Conservation (phyloP, 2,888 invertebrate species). For the Sinopyrophorus schimmeli region DNA sequence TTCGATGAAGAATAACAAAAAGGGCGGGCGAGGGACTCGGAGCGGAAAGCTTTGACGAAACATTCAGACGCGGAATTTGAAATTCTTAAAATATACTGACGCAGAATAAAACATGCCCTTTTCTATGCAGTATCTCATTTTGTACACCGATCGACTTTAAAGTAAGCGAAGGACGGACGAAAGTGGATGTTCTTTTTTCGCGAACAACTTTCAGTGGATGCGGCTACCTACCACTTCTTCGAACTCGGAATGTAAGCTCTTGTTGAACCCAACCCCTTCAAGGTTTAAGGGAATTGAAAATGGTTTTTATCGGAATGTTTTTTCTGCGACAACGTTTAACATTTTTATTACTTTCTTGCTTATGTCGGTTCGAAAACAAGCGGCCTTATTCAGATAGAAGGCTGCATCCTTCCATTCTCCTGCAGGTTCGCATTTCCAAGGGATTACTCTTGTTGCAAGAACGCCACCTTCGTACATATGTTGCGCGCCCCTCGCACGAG, state of each 20-base stretch:
- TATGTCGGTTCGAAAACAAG: conserved; percentile 13
- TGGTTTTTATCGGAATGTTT: conserved; percentile 23
- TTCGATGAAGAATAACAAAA: too few species aligned
- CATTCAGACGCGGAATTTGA: conserved; percentile 10
- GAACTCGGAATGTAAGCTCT: conserved; percentile 17
- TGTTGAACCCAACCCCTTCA: conserved; percentile 25
- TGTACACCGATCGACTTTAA: conserved; percentile 14
- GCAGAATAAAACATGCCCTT: conserved; percentile 11
- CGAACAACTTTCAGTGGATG: conserved; percentile 12
- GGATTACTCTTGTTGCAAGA: neutral
- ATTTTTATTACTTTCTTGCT: conserved; percentile 22
- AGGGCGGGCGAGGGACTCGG: too few species aligned
- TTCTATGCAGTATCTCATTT: conserved; percentile 14
- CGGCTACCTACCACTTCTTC: conserved; percentile 18
- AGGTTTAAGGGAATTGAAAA: conserved; percentile 27
- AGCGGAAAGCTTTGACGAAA: too few species aligned
- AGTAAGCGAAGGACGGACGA: conserved; percentile 10
- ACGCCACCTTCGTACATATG: neutral
- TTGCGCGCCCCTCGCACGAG: neutral
- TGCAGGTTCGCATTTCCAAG: too few species aligned
- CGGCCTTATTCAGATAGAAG: too few species aligned
- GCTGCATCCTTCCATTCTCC: too few species aligned
- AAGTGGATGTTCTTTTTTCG: conserved; percentile 16
- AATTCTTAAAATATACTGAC: conserved; percentile 12
- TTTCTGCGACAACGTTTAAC: conserved; percentile 19